phyloP scores from a whole-genome alignment of 2,797 vertebrate genomes.

The Yasuhikotakia modesta region DNA sequence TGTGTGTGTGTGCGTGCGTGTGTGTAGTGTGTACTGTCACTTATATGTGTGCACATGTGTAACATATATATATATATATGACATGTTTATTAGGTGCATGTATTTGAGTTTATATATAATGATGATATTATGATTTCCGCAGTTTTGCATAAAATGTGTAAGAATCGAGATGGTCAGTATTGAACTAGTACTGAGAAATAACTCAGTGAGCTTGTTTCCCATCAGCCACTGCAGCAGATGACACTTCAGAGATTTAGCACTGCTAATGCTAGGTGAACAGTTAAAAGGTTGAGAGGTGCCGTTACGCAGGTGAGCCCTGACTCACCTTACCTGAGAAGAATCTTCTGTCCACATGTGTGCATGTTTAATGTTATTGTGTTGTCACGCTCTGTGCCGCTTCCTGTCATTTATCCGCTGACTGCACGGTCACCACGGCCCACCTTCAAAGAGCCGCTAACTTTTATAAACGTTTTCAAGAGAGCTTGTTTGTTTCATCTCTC shows the following conservation, averaged over 20 bases:
- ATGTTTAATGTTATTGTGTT: conserved; percentile 48
- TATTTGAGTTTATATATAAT: too few relatives aligned
- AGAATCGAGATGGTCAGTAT: neutral
- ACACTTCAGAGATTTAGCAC: conserved; percentile 24
- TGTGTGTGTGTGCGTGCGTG: too few relatives aligned
- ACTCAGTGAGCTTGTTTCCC: conserved; percentile 16
- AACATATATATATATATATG: too few relatives aligned
- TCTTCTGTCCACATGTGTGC: conserved; percentile 15
- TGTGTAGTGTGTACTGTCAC: too few relatives aligned
- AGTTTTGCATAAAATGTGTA: too few relatives aligned
- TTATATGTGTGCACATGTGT: too few relatives aligned
- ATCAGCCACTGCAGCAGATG: conserved; percentile 1
- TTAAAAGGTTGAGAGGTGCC: conserved; percentile 21
- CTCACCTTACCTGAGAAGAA: neutral
- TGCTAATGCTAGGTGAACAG: neutral
- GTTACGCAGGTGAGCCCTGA: neutral
- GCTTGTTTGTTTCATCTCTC: conserved; percentile 5
- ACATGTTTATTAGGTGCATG: neutral
- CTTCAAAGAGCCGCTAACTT: conserved; percentile 56
- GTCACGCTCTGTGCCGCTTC: conserved; percentile 42
- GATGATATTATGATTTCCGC: too few relatives aligned
- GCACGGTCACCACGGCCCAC: conserved; percentile 25
- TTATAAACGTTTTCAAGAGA: conserved; percentile 27
- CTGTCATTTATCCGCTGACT: conserved; percentile 58
- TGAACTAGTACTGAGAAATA: conserved; percentile 3